Percentiles rank a stretch among this genome's conserved stretches.
Conservation (phyloP, 2,797 vertebrate genomes). For the Adelosebastes latens region DNA sequence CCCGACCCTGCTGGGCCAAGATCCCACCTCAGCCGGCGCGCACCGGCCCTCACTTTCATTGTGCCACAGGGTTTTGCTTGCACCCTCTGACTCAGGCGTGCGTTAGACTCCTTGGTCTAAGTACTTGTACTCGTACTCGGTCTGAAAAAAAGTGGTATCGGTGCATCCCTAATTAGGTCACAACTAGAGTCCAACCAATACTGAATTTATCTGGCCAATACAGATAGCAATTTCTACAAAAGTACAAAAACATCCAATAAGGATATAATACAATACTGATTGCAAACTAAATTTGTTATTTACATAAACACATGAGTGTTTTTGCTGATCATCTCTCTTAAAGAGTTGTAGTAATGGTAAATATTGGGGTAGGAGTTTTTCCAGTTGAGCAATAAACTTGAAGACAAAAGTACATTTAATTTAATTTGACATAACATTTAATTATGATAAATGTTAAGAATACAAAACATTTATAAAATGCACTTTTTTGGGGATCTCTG, state of each 20-base stretch:
- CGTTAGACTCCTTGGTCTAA: too few relatives aligned
- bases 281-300: background rate
- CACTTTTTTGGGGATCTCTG: background rate
- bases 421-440: background rate
- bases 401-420: background rate
- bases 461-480: background rate
- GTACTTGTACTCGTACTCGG: too few relatives aligned
- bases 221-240: background rate
- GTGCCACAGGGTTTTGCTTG: too few relatives aligned
- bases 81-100: too few relatives aligned
- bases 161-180: background rate
- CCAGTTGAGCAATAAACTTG: background rate
- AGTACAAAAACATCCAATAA: background rate
- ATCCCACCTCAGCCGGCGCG: too few relatives aligned
- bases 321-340: background rate
- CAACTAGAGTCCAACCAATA: background rate
- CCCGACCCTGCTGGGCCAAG: too few relatives aligned
- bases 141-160: too few relatives aligned
- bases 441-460: background rate
- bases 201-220: background rate
- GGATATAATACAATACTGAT: background rate
- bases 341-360: too few relatives aligned
- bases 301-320: background rate
- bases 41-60: too few relatives aligned
- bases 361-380: background rate